Conservation (phyloP, 2,797 vertebrate species). For the Pseudochaenichthys georgianus region DNA sequence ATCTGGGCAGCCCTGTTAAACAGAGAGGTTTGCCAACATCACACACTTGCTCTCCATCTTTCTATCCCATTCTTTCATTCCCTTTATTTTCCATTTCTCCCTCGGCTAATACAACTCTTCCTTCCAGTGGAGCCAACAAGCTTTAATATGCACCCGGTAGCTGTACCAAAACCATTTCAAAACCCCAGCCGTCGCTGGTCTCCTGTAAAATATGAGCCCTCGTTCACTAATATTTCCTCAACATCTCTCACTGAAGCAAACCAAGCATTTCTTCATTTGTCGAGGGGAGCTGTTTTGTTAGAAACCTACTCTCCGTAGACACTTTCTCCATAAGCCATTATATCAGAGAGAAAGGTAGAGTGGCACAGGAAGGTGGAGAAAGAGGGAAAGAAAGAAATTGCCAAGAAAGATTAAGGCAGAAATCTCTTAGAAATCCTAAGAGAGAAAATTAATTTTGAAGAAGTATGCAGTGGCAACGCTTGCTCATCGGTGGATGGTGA, state of each 20-base stretch:
- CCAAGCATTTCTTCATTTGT: constrained; percentile 63
- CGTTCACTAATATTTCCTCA: constrained; percentile 43
- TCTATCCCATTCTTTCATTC: constrained; percentile 57
- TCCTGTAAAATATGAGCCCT: constrained; percentile 24
- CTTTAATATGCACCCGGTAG: constrained; percentile 60
- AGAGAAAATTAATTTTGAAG: constrained; percentile 56
- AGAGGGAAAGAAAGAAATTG: constrained; percentile 27
- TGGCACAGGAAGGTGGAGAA: constrained; percentile 29
- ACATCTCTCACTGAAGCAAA: constrained; percentile 50
- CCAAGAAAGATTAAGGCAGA: constrained; percentile 41
- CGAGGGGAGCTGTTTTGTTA: constrained; percentile 49
- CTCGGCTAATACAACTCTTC: constrained; percentile 66
- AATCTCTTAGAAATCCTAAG: background rate
- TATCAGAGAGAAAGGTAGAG: constrained; percentile 22
- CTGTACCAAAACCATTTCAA: constrained; percentile 53
- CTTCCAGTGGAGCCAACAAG: constrained; percentile 62
- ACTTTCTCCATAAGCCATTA: constrained; percentile 35
- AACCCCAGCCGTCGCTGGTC: constrained; percentile 27
- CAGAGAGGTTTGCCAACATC: constrained; percentile 63
- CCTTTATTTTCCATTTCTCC: constrained; percentile 54
- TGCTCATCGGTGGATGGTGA: constrained; percentile 53
- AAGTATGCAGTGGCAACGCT: constrained; percentile 40
- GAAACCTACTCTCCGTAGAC: constrained; percentile 50
- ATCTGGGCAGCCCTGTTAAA: constrained; percentile 70
- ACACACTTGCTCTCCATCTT: constrained; percentile 42